phyloP scores from a whole-genome alignment of 2,113 vertebrate species.

The Sorex fumeus region DNA sequence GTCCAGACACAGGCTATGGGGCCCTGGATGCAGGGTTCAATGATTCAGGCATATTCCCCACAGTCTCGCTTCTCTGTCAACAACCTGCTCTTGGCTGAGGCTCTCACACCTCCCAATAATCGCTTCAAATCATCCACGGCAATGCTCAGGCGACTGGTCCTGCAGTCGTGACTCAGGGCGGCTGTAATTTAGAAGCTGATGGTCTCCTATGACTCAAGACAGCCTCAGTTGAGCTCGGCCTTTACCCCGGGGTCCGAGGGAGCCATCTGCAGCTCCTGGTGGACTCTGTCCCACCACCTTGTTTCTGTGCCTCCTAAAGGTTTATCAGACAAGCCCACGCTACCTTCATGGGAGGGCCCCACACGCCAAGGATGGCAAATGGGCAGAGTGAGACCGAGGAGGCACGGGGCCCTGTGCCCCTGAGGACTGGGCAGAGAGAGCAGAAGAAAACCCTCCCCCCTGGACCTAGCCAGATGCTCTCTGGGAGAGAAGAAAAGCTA shows the following conservation, averaged over 20 bases:
- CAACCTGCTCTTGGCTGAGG: neutral
- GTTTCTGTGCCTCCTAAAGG: neutral
- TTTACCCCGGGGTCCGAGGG: neutral
- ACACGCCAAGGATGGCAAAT: neutral
- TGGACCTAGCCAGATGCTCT: neutral
- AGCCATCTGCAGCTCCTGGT: neutral
- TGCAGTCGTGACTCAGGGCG: neutral
- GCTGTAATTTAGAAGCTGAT: neutral
- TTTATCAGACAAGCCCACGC: neutral
- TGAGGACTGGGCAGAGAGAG: neutral
- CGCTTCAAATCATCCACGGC: neutral
- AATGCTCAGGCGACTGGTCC: neutral
- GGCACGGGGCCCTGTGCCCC: neutral
- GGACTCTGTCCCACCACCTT: neutral
- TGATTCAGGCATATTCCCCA: neutral
- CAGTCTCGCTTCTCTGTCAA: neutral
- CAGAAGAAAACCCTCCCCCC: neutral
- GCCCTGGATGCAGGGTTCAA: neutral
- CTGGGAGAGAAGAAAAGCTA: neutral
- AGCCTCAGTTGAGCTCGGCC: neutral
- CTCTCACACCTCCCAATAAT: neutral
- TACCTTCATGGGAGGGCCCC: neutral
- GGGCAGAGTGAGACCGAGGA: neutral
- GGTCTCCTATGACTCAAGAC: conserved; percentile 9
- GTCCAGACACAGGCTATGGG: neutral